Conservation (phyloP, 2,797 vertebrate species). For the Tachyglossus aculeatus region DNA sequence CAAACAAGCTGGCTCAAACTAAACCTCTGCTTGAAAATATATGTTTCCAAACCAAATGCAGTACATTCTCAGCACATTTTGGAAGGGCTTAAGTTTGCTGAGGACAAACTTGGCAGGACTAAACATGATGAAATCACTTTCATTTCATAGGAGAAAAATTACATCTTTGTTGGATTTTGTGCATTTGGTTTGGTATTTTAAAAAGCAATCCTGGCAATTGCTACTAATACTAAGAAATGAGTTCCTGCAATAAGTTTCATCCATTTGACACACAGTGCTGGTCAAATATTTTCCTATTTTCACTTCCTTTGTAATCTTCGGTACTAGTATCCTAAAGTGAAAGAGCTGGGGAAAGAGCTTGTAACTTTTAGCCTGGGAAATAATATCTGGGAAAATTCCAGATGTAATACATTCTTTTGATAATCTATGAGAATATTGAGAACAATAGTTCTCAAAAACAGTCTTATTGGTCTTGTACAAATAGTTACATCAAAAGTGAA, state of each 20-base stretch:
- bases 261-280: neutral
- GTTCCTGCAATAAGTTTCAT: constrained; percentile 13
- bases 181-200: neutral
- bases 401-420: neutral
- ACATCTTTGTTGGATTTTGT: constrained; percentile 27
- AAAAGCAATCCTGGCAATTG: constrained; percentile 26
- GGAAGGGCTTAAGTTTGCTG: constrained; percentile 28
- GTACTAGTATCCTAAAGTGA: constrained; percentile 12
- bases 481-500: neutral
- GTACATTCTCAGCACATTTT: constrained; percentile 41
- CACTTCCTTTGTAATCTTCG: constrained; percentile 20
- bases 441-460: constrained; percentile 5
- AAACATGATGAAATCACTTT: constrained; percentile 37
- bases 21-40: constrained; percentile 41
- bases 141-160: constrained; percentile 13
- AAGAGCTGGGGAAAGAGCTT: neutral
- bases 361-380: constrained; percentile 6
- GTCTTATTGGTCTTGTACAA: neutral
- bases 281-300: constrained; percentile 4
- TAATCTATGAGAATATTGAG: neutral
- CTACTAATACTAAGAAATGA: constrained; percentile 7
- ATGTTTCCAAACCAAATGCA: constrained; percentile 37
- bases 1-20: neutral
- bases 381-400: constrained; percentile 7
- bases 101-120: constrained; percentile 42